Evolutionary conservation across 2,113 vertebrate species (phyloP).

Genomic region (Tupaia tana): DNA sequence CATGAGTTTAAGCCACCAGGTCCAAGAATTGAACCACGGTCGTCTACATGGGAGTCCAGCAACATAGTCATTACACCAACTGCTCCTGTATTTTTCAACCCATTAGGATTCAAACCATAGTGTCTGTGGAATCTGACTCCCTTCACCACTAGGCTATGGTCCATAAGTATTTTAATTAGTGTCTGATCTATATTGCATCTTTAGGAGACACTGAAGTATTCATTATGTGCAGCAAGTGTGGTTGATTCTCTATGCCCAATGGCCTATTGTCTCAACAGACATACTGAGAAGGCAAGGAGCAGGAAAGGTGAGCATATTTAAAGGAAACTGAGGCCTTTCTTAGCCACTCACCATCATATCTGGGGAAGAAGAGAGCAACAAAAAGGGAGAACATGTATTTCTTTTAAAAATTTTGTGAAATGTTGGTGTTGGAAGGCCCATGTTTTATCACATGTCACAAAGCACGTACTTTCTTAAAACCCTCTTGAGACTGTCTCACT

Average conservation of each 20-base stretch:
- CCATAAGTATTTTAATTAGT: neutral
- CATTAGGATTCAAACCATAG: too few relatives aligned
- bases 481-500: neutral
- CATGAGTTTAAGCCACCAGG: too few relatives aligned
- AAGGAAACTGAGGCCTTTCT: neutral
- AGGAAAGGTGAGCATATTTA: neutral
- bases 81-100: too few relatives aligned
- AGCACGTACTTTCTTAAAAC: neutral
- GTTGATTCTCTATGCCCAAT: neutral
- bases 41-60: too few relatives aligned
- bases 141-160: too few relatives aligned
- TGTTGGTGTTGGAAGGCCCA: neutral
- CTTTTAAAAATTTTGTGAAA: neutral
- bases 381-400: neutral
- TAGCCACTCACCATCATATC: neutral
- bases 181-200: neutral
- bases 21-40: too few relatives aligned
- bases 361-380: neutral
- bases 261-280: neutral
- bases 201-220: neutral
- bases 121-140: too few relatives aligned
- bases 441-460: neutral
- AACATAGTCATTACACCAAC: too few relatives aligned
- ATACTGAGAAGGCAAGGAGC: neutral
- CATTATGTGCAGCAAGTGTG: neutral